Conservation (phyloP, 2,888 invertebrate species). For the Lymantria monacha region DNA sequence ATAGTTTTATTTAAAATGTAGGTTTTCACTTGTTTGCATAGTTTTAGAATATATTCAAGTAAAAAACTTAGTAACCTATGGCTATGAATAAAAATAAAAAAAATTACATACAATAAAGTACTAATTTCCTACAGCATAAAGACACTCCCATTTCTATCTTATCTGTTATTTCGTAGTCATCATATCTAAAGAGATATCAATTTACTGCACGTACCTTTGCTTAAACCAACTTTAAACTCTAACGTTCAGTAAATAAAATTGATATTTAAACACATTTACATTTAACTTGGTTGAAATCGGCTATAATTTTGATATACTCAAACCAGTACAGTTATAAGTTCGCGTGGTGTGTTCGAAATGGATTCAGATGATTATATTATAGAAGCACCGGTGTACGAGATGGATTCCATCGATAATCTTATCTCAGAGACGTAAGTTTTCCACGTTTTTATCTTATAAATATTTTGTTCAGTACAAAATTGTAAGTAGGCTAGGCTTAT, state of each 20-base stretch:
- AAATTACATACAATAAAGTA: too few species aligned
- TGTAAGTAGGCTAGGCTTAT: background rate
- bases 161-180: slow-evolving; percentile 21
- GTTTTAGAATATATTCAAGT: too few species aligned
- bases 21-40: too few species aligned
- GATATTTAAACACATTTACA: background rate
- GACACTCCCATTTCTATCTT: slow-evolving; percentile 26
- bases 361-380: slow-evolving; percentile 4
- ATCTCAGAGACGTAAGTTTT: slow-evolving; percentile 29
- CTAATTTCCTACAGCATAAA: background rate
- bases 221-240: background rate
- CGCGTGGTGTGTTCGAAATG: slow-evolving; percentile 6
- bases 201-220: slow-evolving; percentile 16
- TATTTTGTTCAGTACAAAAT: background rate
- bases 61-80: too few species aligned
- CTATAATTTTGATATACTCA: background rate
- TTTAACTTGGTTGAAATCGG: background rate
- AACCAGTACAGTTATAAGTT: slow-evolving; percentile 5
- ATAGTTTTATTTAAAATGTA: too few species aligned
- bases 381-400: slow-evolving; percentile 6
- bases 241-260: background rate
- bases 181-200: slow-evolving; percentile 27
- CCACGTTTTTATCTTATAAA: background rate
- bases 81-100: too few species aligned
- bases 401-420: slow-evolving; percentile 11